Evolutionary conservation across 2,888 invertebrate genomes (phyloP), one percentile per base, ranked within the genome.

Genomic region (Habrosyne pyritoides): DNA sequence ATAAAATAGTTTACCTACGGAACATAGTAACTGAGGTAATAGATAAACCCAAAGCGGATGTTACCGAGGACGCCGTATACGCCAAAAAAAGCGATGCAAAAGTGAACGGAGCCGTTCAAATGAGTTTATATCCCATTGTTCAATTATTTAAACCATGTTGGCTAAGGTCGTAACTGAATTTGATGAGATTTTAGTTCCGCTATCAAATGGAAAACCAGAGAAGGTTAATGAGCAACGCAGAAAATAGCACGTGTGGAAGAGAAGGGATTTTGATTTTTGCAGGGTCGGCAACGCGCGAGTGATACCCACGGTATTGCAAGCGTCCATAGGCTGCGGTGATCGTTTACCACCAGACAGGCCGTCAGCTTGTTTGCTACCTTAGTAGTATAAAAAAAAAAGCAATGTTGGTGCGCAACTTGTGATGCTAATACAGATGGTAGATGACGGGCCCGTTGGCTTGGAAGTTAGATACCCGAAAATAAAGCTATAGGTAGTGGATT

Each of bases 71-170:
- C 81, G 74, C 64, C 59, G 68, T 60, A 64, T 62, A 67, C 46
- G 61, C 72, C 69, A 79, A 79, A 78, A 42, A 79, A 79, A 75
- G 71, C 71, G 69, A 69, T 72, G 75, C 77, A 81, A 75, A 81
- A 81, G 79, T 80, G 81, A 81, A 77, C 66, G 81, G 74, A 68
- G 65, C 42, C 50, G 53, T 58, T 60, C 69, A 71, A 69, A 73
- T 71, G 67, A 68, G 69, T 67, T 50, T 14, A 69, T 65, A 69
- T 70, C 66, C 77, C 74, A 79, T 80, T 79, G 80, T 78, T 73
- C 64, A 67, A 67, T 71, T 72, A 74, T 73, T 66, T 68, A 63
- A 67, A 66, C 64, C 69, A 66, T 61, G 65, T 67, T 71, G 63
- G 54, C 57, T 72, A 74, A 79, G 77, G 77, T 79, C 78, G 69